Base-by-base conservation (phyloP, 2,888 invertebrate species). In the Lepidocyrtinus sp. region DNA sequence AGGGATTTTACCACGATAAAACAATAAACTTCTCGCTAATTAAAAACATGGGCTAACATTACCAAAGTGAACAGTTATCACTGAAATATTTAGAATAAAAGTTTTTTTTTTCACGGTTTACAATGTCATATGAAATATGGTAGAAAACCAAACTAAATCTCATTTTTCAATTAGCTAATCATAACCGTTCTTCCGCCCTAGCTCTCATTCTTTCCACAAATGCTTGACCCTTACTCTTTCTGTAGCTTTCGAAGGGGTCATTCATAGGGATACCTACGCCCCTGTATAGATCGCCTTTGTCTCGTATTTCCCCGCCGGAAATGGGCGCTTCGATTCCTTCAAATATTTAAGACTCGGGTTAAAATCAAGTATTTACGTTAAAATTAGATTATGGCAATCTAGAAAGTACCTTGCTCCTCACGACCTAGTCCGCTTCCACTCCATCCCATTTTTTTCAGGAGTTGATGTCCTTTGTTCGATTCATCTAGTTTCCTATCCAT, bases 391-490 rank as follows among this genome's bases (percentile, higher is more conserved):
- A 36, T 15, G 12, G n/a, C n/a, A n/a, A n/a, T n/a, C n/a, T n/a
- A n/a, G n/a, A n/a, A n/a, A n/a, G n/a, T 98, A 81, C 99, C 99
- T 89, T 98, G 97, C 84, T 97, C 98, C 79, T 96, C 93, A 0
- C 95, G 94, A 19, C 99, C 99, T 9, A 99, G 91, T 7, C 99
- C 99, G 55, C 93, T 93, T 50, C 98, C 98, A 81, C 94, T 93
- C 99, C 99, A 99, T 1, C 98, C 99, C 98, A 99, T 99, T 91
- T 97, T 97, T 89, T 94, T 95, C 82, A 99, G 91, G 90, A 99
- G 92, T 90, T 98, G 97, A 90, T 99, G 99, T 0, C 99, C 99
- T 88, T 97, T 98, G 90, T 99, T 99, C 82, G 93, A 93, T 77
- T 96, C 92, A 88, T 97, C 96, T 26, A 86, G 61, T 68, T 84